These are phyloP conservation scores for Anguilla anguilla DNA, from an alignment of 2,797 vertebrate species.

Conservation along the genomic window DNA sequence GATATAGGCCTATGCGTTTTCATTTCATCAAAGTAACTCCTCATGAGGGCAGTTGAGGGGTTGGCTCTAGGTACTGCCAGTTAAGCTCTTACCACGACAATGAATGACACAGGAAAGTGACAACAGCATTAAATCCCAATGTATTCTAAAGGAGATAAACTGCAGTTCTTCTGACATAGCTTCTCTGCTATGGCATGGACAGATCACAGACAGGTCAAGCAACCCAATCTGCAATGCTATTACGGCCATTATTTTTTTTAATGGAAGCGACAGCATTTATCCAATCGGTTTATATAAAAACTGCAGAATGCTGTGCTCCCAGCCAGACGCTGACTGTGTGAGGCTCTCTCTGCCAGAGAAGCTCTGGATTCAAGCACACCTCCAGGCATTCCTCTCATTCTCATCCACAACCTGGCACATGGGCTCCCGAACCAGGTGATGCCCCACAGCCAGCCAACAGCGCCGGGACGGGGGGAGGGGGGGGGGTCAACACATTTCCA, in stretches of 20 bases:
- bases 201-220: neutral
- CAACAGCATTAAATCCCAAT: neutral
- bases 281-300: neutral
- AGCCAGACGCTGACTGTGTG: neutral
- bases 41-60: neutral
- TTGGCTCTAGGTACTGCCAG: too few species aligned
- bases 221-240: neutral
- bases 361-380: neutral
- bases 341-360: neutral
- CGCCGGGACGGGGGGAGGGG: neutral
- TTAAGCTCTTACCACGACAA: neutral
- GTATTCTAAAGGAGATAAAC: too few species aligned
- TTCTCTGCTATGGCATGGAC: neutral
- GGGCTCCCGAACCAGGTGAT: neutral
- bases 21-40: neutral
- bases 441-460: neutral
- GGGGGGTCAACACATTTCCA: neutral
- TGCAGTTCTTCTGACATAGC: neutral
- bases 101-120: neutral
- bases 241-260: neutral
- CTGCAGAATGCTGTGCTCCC: neutral
- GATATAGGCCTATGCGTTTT: neutral
- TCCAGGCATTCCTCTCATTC: slow-evolving; percentile 15
- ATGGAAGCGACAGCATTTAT: neutral
- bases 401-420: neutral